phyloP scores from a whole-genome alignment of 2,113 vertebrate genomes.

The Oreotragus oreotragus region DNA sequence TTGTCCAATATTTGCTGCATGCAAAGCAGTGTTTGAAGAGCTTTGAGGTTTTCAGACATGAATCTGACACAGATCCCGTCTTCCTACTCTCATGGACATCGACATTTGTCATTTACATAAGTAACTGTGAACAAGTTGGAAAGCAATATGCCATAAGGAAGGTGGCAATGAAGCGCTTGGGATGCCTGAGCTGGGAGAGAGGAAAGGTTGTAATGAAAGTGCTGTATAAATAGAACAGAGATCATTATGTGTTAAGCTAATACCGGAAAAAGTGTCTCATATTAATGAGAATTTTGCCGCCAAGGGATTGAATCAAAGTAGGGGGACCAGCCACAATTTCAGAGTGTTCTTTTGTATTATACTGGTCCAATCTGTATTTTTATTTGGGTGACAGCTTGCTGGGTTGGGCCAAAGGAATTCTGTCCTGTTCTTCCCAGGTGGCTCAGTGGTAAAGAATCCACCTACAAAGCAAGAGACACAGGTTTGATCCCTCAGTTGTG shows the following conservation, averaged over 20 bases:
- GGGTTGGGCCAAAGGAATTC: background rate
- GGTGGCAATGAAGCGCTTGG: background rate
- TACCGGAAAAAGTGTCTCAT: background rate
- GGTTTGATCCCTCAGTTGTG: background rate
- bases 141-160: background rate
- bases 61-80: background rate
- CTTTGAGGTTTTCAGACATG: background rate
- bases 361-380: background rate
- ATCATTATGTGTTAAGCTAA: background rate
- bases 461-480: background rate
- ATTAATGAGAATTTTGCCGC: background rate
- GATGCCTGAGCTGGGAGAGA: background rate
- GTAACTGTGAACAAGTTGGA: background rate
- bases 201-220: background rate
- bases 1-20: background rate
- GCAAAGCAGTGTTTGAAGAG: background rate
- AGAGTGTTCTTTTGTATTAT: background rate
- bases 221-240: background rate
- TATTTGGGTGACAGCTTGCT: background rate
- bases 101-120: background rate
- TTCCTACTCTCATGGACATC: background rate
- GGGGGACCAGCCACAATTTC: background rate
- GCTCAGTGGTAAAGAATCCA: background rate
- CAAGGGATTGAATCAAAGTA: background rate
- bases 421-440: background rate